These are phyloP conservation scores for Seladonia tumulorum DNA, from an alignment of 2,888 invertebrate genomes.

Conservation along the genomic window DNA sequence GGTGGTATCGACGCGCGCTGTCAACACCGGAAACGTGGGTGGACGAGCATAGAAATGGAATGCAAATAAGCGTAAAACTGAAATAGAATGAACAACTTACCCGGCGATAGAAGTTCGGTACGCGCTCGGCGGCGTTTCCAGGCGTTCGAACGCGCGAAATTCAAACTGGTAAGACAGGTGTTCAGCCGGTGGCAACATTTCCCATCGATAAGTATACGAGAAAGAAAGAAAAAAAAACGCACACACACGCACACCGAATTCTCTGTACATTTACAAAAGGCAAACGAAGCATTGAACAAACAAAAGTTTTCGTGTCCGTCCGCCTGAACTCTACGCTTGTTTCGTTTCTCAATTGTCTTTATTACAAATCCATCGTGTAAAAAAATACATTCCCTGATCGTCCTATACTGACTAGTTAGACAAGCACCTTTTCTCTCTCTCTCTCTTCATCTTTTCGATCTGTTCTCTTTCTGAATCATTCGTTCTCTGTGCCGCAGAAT, in stretches of 20 bases:
- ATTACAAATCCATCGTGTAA: constrained; percentile 77
- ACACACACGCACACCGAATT: not conserved
- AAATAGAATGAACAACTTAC: constrained; percentile 33
- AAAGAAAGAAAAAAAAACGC: not conserved
- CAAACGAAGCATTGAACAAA: not conserved
- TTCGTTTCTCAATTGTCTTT: constrained; percentile 62
- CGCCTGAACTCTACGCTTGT: constrained; percentile 45
- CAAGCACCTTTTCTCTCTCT: too few relatives aligned
- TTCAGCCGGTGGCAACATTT: not conserved
- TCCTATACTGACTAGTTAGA: constrained; percentile 80
- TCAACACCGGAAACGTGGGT: not conserved
- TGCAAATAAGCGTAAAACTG: not conserved
- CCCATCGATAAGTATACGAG: not conserved
- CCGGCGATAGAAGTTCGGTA: constrained; percentile 25
- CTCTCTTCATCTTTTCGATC: not conserved
- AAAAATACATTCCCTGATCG: constrained; percentile 81
- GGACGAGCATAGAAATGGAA: not conserved
- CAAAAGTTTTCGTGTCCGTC: constrained; percentile 18
- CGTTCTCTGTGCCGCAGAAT: constrained; percentile 9
- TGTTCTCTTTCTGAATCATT: constrained; percentile 5
- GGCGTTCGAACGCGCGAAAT: not conserved
- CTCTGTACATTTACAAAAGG: not conserved
- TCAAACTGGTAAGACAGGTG: constrained; percentile 11
- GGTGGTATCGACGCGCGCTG: not conserved
- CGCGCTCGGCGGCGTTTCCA: constrained; percentile 9